Conservation (phyloP, 2,888 invertebrate species). For the Euproctis similis region DNA sequence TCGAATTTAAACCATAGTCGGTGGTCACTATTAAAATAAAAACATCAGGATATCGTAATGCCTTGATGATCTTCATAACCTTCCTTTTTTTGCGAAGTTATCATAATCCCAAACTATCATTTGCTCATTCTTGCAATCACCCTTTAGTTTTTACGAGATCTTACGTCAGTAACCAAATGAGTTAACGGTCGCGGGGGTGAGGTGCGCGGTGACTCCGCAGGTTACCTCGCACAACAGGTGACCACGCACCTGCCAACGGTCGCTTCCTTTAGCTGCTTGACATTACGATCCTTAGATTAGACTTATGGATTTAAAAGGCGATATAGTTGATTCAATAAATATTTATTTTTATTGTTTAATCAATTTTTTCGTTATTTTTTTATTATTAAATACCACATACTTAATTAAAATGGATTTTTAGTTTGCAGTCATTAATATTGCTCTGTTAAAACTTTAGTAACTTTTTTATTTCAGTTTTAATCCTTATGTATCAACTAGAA, state of each 20-base stretch:
- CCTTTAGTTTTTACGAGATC: slow-evolving; percentile 26
- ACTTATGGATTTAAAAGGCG: slow-evolving; percentile 31
- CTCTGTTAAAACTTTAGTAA: too few relatives aligned
- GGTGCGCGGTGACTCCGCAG: slow-evolving; percentile 3
- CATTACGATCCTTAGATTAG: slow-evolving; percentile 63
- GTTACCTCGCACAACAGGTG: slow-evolving; percentile 55
- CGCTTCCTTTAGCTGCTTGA: slow-evolving; percentile 55
- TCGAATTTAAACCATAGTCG: too few relatives aligned
- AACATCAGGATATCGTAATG: too few relatives aligned
- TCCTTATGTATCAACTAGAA: too few relatives aligned
- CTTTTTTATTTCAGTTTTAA: too few relatives aligned
- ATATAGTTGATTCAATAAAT: slow-evolving; percentile 15
- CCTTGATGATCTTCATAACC: too few relatives aligned
- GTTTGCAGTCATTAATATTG: not conserved
- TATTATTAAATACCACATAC: slow-evolving; percentile 4
- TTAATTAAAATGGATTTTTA: slow-evolving; percentile 1
- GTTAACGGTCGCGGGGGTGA: slow-evolving; percentile 51
- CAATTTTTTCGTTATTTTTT: slow-evolving; percentile 2
- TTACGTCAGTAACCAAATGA: slow-evolving; percentile 46
- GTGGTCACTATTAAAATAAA: too few relatives aligned
- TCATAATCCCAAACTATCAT: slow-evolving; percentile 1
- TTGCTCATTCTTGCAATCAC: slow-evolving; percentile 14
- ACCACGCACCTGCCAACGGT: slow-evolving; percentile 66
- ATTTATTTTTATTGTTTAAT: slow-evolving; percentile 11
- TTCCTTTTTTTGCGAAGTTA: too few relatives aligned